Conservation (phyloP, 2,888 invertebrate species). For the Campopleginae sp. region DNA sequence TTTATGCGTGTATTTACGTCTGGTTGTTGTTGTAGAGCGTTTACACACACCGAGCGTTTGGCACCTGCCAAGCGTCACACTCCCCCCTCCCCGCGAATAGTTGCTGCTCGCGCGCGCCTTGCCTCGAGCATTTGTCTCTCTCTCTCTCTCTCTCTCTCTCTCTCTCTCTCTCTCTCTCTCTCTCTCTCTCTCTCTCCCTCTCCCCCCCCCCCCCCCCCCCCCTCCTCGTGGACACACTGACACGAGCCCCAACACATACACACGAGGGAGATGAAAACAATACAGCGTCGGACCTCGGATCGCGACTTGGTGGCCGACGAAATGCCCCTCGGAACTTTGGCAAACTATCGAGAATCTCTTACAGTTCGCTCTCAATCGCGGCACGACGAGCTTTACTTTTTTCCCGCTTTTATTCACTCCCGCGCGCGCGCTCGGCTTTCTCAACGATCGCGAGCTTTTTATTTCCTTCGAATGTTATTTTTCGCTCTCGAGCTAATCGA, state of each 20-base stretch:
- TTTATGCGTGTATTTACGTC: neutral
- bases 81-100: neutral
- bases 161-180: neutral
- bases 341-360: constrained; percentile 18
- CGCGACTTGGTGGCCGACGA: constrained; percentile 18
- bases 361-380: constrained; percentile 42
- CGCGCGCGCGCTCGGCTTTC: neutral
- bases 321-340: constrained; percentile 4
- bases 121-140: too few relatives aligned
- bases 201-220: neutral
- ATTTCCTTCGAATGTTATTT: neutral
- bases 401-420: neutral
- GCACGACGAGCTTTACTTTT: neutral
- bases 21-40: neutral
- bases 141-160: too few relatives aligned
- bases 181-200: neutral
- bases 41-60: neutral
- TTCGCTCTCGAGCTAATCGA: neutral
- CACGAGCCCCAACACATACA: neutral
- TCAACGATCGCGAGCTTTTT: neutral
- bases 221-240: too few relatives aligned
- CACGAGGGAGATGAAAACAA: neutral
- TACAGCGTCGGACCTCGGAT: neutral
- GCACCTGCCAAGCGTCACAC: neutral
- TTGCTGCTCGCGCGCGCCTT: too few relatives aligned